Evolutionary conservation across 2,888 invertebrate genomes (phyloP), one percentile per base, ranked within the genome.

Genomic region (Eupithecia abbreviata): DNA sequence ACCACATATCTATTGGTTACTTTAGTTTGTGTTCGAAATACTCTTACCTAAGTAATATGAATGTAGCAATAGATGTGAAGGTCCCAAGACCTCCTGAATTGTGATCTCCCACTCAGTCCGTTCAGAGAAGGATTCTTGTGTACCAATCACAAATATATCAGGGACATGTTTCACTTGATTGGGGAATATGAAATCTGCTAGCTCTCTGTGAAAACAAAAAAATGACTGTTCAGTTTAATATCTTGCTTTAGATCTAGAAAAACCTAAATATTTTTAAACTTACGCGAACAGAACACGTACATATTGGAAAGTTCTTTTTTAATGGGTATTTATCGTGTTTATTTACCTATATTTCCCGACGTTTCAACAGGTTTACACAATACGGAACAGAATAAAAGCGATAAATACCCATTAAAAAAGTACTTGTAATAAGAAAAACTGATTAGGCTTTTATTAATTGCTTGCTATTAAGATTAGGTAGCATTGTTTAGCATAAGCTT

Each of bases 81-180:
- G 98, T 58, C 99, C 99, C 79, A 99, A 95, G 0, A 98, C 98
- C 91, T 98, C 98, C 92, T 99, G 99, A 79, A 99, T 94, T 66
- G 97, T 97, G 0, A 98, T 97, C 92, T 98, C 98, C 98, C 98
- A 98, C 88, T 98, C 98, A 66, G 96, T 96, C 82, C 97, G 96
- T 90, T 98, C 98, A 4, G 98, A 97, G 87, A 96, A 97, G 4
- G 98, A 98, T 92, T 99, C 99, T 91, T 99, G 99, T 0, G 98
- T 98, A 47, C 98, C 98, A 84, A 99, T 97, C 3, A 97, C 98
- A 87, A 99, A 97, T 85, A 99, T 96, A 88, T 99, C 99, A 42
- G 98, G 98, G 47, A 99, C 97, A 91, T 98, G 97, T 83, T 98
- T 97, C 82, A 98, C 96, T 86, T 97, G 96, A 71, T 97, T 96